Evolutionary conservation across 2,797 vertebrate species (phyloP), one percentile per base, ranked within the genome.

Genomic region (Petrocephalus sullivani): DNA sequence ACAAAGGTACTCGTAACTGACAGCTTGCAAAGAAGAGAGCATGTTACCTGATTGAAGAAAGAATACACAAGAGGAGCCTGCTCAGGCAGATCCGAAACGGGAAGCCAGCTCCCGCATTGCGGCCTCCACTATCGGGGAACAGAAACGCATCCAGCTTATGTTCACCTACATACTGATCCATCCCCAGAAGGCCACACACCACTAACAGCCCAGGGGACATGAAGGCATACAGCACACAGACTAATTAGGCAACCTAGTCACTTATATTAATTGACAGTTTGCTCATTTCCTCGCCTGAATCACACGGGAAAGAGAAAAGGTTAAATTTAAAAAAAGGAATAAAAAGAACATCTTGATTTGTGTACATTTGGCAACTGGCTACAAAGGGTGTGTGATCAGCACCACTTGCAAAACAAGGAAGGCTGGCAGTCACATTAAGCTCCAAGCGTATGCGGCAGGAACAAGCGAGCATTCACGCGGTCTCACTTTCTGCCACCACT

Each of bases 171-270:
- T 87, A 23, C 58, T 61, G 46, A 75, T 85, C 61, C 46, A 85
- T 71, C 19, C 88, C 53, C 9, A 86, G 28, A 60, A 85, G 60
- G 61, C 83, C 8, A 57, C 49, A 61, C 37, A 75, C 51, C 83
- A 21, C 60, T 49, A 71, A 60, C 83, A 85, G 83, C 82, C 51
- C 60, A 9, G 51, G 53, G 83, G 9, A 46, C 54, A 23, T n/a
- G 7, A 82, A 88, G 49, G 28, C 28, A 23, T 4, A 9, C 49
- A 46, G 19, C 53, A 75, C 37, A 85, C 10, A 14, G 51, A 93
- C 93, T 95, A 95, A 96, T 95, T 95, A 95, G 93, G 94, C 94
- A 94, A 94, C 93, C 92, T 94, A 94, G 93, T 94, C 92, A 94
- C 94, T 95, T 95, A 94, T 92, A 93, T 93, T 94, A 95, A 96